phyloP scores from a whole-genome alignment of 1,140 invertebrate species.

The Diabrotica virgifera region DNA sequence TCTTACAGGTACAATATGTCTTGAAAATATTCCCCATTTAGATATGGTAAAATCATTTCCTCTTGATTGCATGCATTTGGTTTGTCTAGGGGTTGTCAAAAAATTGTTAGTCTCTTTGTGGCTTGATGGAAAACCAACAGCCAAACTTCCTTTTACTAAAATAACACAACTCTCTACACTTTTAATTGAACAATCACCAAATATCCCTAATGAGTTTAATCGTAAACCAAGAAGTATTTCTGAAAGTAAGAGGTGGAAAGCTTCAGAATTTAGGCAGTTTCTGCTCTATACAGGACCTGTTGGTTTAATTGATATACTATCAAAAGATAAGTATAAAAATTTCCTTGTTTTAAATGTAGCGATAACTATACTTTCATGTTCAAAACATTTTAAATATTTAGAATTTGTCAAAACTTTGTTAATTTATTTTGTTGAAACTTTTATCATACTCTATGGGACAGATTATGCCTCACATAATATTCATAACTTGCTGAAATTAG shows the following conservation, averaged over 20 bases:
- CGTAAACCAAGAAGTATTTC: background rate
- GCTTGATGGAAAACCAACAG: background rate
- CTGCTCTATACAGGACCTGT: slow-evolving; percentile 5
- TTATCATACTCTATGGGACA: slow-evolving; percentile 11
- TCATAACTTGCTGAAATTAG: slow-evolving; percentile 14
- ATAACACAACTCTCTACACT: background rate
- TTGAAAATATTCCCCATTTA: background rate
- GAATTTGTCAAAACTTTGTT: slow-evolving; percentile 4
- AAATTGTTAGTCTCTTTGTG: slow-evolving; percentile 3
- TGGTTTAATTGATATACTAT: background rate
- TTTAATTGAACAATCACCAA: background rate
- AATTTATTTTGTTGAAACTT: slow-evolving; percentile 19
- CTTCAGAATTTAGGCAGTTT: slow-evolving; percentile 3
- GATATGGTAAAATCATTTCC: slow-evolving; percentile 1
- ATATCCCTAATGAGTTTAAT: background rate
- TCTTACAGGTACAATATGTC: too few species aligned
- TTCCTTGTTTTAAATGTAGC: background rate
- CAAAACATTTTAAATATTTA: background rate
- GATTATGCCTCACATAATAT: slow-evolving; percentile 18
- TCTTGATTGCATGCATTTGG: slow-evolving; percentile 13
- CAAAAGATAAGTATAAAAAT: slow-evolving; percentile 5
- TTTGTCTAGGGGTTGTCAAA: slow-evolving; percentile 14
- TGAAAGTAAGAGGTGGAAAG: background rate
- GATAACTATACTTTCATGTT: background rate
- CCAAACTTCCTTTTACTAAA: background rate